Percentiles rank a stretch among this genome's conserved stretches.
phyloP scores from a whole-genome alignment of 1,140 invertebrate species.

The Sycobia sp. region DNA sequence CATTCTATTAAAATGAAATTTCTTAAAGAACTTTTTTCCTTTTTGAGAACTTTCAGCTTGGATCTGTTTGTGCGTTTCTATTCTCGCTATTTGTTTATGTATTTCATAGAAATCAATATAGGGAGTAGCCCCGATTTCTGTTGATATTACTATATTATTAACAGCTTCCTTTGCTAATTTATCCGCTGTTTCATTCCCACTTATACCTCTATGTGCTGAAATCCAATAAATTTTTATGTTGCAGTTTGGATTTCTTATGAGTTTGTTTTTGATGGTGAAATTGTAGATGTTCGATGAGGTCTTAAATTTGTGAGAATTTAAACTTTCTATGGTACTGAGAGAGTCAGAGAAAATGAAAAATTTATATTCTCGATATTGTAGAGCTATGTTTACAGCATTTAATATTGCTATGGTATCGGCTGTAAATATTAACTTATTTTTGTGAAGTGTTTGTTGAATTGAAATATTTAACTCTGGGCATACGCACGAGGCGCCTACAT shows the following conservation, averaged over 20 bases:
- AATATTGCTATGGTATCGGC: not conserved
- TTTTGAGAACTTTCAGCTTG: too few species aligned
- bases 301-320: not conserved
- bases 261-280: not conserved
- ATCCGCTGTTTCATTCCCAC: not conserved
- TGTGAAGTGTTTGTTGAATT: not conserved
- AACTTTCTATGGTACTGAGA: too few species aligned
- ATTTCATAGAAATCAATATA: too few species aligned
- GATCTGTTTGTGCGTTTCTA: too few species aligned
- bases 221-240: not conserved
- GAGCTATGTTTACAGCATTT: not conserved
- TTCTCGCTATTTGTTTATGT: too few species aligned
- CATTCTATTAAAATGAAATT: too few species aligned
- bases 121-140: too few species aligned
- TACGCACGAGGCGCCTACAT: not conserved
- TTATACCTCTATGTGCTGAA: not conserved
- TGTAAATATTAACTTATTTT: not conserved
- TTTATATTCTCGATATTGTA: not conserved
- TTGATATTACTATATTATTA: too few species aligned
- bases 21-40: too few species aligned
- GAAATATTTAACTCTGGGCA: not conserved
- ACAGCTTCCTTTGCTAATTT: not conserved
- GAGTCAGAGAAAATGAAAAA: not conserved
- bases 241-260: too few species aligned
- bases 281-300: not conserved